These are phyloP conservation scores for Caenorhabditis uteleia DNA, from an alignment of 2,888 invertebrate genomes.

Conservation along the genomic window DNA sequence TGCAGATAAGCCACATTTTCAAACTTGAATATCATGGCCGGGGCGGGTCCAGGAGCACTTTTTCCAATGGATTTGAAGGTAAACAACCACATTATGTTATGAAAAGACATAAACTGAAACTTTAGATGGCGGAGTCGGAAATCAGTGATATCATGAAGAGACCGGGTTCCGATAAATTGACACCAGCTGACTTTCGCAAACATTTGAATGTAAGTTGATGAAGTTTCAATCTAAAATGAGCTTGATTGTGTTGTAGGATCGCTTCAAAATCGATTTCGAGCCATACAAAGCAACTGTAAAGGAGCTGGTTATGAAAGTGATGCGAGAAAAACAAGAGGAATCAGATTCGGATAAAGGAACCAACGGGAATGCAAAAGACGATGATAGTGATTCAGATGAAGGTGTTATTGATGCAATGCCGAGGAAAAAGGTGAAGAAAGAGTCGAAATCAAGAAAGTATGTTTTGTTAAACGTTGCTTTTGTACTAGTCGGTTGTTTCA, in stretches of 20 bases:
- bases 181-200: slow-evolving; percentile 6
- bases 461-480: too few relatives aligned
- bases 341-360: not conserved
- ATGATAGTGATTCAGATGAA: slow-evolving; percentile 16
- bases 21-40: slow-evolving; percentile 32
- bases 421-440: not conserved
- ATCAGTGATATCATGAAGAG: slow-evolving; percentile 19
- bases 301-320: slow-evolving; percentile 10
- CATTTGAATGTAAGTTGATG: slow-evolving; percentile 32
- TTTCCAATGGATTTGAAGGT: slow-evolving; percentile 34
- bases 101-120: too few relatives aligned
- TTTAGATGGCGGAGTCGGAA: slow-evolving; percentile 28
- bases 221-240: too few relatives aligned
- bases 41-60: slow-evolving; percentile 6
- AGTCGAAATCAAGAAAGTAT: too few relatives aligned
- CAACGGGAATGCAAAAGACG: slow-evolving; percentile 3
- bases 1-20: slow-evolving; percentile 10
- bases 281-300: slow-evolving; percentile 13
- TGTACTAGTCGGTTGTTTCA: not conserved
- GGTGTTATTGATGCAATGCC: slow-evolving; percentile 14
- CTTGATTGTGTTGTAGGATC: slow-evolving; percentile 13
- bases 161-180: slow-evolving; percentile 15
- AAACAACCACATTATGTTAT: not conserved
- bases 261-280: slow-evolving; percentile 24
- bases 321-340: slow-evolving; percentile 14